phyloP scores from a whole-genome alignment of 2,888 invertebrate genomes.

The Panorpa germanica region DNA sequence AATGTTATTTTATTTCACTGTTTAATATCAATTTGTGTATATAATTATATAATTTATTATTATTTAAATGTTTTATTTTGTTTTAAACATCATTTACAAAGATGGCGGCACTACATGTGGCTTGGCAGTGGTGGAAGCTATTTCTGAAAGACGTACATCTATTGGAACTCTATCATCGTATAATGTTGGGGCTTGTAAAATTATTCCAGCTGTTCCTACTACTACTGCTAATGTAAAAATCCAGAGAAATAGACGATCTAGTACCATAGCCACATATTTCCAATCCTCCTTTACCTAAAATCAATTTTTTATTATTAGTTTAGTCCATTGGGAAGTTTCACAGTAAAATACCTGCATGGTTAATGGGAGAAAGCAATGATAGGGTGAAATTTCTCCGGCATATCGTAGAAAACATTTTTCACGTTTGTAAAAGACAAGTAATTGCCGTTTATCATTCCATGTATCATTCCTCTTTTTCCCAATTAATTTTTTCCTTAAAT shows the following conservation, averaged over 20 bases:
- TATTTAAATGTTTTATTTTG: too few species aligned
- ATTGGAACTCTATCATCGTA: constrained; percentile 83
- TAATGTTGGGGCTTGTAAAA: constrained; percentile 84
- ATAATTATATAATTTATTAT: too few species aligned
- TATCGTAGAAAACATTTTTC: background rate
- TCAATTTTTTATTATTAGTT: too few species aligned
- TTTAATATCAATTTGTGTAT: too few species aligned
- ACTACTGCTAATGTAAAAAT: constrained; percentile 92
- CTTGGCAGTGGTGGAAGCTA: constrained; percentile 75
- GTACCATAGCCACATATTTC: constrained; percentile 97
- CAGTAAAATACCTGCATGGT: too few species aligned
- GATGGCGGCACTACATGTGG: constrained; percentile 34
- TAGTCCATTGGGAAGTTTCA: too few species aligned
- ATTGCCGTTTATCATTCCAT: background rate
- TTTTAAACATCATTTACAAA: constrained; percentile 23
- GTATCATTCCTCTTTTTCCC: background rate
- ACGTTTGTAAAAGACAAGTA: background rate
- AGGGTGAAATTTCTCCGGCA: background rate
- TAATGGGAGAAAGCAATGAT: too few species aligned
- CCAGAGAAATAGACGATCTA: constrained; percentile 92
- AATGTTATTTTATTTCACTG: too few species aligned
- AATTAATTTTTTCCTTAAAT: too few species aligned
- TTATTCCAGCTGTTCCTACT: constrained; percentile 85
- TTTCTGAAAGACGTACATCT: constrained; percentile 74
- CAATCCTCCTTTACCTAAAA: constrained; percentile 87